Evolutionary conservation across 2,888 invertebrate species (phyloP).

Genomic region (Theretra japonica): DNA sequence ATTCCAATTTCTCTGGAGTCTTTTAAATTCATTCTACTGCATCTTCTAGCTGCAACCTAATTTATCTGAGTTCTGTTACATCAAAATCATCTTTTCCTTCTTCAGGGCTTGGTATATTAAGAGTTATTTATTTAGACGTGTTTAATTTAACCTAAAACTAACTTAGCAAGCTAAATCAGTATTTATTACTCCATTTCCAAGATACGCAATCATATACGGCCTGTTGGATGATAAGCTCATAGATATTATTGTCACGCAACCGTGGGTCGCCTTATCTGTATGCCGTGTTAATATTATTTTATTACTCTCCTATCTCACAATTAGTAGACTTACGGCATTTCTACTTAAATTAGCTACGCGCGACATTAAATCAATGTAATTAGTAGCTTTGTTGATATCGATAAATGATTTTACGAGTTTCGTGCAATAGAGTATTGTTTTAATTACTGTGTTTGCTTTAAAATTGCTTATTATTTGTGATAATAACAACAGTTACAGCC

Average conservation of each 20-base stretch:
- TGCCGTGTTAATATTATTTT: slow-evolving; percentile 31
- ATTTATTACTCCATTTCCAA: slow-evolving; percentile 13
- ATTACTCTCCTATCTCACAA: slow-evolving; percentile 21
- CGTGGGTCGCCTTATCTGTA: slow-evolving; percentile 39
- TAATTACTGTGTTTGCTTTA: background rate
- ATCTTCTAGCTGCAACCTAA: background rate
- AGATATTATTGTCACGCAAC: slow-evolving; percentile 45
- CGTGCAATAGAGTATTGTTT: background rate
- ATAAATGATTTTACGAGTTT: background rate
- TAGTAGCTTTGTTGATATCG: background rate
- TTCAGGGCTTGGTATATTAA: background rate
- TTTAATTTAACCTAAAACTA: background rate
- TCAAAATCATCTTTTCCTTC: background rate
- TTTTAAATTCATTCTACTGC: background rate
- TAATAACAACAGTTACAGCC: too few relatives aligned
- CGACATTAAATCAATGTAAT: background rate
- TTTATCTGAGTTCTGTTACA: background rate
- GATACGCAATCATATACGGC: slow-evolving; percentile 17
- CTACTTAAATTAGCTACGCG: slow-evolving; percentile 2
- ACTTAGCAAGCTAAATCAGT: background rate
- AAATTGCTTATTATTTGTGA: background rate
- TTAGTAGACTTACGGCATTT: slow-evolving; percentile 18
- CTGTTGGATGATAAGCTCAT: slow-evolving; percentile 21
- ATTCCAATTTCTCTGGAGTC: too few relatives aligned
- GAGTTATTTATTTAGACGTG: background rate